Base-by-base conservation (phyloP, 1,140 invertebrate species). In the Diabrotica undecimpunctata region DNA sequence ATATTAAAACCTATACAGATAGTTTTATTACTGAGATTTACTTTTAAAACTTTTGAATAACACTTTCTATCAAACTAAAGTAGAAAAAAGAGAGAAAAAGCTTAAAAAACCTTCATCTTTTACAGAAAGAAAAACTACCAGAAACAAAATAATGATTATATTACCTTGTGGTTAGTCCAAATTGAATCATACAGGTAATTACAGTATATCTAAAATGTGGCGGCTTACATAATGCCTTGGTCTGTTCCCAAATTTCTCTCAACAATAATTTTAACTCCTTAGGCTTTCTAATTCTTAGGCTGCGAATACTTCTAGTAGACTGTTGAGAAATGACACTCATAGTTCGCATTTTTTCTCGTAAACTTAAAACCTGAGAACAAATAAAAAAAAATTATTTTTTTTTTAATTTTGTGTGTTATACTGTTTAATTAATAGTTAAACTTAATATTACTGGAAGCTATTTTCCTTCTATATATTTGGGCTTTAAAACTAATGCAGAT, bases 181-280 rank as follows among this genome's bases (percentile, higher is more conserved):
- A 90, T 73, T 90, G 88, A 70, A 91, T 90, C 4, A 84, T 79
- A 74, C 88, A 90, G 4, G 88, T 87, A 35, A 90, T 81, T n/a
- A 88, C 72, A 7, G 88, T 90, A 71, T 89, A 88, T 70, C 84
- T 84, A 53, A 88, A 80, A 78, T 90, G 86, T 3, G 88, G 88
- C 5, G 87, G 82, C 69, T 82, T 85, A 76, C 87, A 89, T 6
- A 91, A 78, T 6, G 85, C 83, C 69, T 86, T 87, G 10, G 88
- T 90, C 69, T 89, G 84, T 50, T 82, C 80, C 83, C 85, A 87
- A 70, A 89, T 86, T 73, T 89, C 87, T 39, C 76, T 78, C 65
- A 88, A 79, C 5, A 89, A 77, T 10, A 87, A 79, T 71, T 85
- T 87, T 11, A 89, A 72, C 70, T 88, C 87, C 70, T 88, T 88